phyloP scores from a whole-genome alignment of 53 echinoderm and acorn worm genomes.

The Henricia sp. region DNA sequence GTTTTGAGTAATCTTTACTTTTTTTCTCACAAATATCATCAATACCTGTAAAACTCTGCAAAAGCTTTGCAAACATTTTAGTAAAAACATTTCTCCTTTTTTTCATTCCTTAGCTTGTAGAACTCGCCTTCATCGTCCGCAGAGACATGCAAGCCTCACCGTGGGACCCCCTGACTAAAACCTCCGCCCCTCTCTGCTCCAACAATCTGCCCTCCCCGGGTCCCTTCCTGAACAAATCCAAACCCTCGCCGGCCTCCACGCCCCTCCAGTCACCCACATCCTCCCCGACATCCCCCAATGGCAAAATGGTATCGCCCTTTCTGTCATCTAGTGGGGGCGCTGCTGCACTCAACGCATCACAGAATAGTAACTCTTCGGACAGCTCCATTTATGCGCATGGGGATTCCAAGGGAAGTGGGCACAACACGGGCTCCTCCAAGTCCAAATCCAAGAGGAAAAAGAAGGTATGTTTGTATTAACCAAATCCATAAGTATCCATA shows the following conservation, averaged over 20 bases:
- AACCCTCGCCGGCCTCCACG: conserved; percentile 70
- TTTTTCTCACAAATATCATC: too few relatives aligned
- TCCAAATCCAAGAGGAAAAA: conserved; percentile 97
- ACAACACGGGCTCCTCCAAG: conserved; percentile 58
- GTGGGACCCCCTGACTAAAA: conserved; percentile 80
- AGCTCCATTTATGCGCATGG: conserved; percentile 79
- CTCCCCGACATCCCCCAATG: conserved; percentile 88
- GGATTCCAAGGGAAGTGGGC: conserved; percentile 56
- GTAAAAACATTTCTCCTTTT: too few relatives aligned
- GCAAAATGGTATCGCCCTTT: conserved; percentile 92
- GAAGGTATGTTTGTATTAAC: conserved; percentile 67
- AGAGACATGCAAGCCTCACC: conserved; percentile 78
- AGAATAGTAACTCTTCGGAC: conserved; percentile 87
- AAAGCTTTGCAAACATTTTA: too few relatives aligned
- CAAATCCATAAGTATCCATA: too few relatives aligned
- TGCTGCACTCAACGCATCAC: conserved; percentile 67
- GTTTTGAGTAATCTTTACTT: too few relatives aligned
- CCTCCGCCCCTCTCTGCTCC: conserved; percentile 76
- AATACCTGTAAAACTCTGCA: too few relatives aligned
- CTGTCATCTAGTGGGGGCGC: conserved; percentile 75
- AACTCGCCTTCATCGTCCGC: conserved; percentile 80
- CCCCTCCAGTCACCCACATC: conserved; percentile 88
- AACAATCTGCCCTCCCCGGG: conserved; percentile 78
- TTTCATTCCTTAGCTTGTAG: conserved; percentile 79
- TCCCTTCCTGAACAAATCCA: conserved; percentile 64